These are phyloP conservation scores for Hyperopisus bebe DNA, from an alignment of 2,113 vertebrate genomes.

Conservation along the genomic window DNA sequence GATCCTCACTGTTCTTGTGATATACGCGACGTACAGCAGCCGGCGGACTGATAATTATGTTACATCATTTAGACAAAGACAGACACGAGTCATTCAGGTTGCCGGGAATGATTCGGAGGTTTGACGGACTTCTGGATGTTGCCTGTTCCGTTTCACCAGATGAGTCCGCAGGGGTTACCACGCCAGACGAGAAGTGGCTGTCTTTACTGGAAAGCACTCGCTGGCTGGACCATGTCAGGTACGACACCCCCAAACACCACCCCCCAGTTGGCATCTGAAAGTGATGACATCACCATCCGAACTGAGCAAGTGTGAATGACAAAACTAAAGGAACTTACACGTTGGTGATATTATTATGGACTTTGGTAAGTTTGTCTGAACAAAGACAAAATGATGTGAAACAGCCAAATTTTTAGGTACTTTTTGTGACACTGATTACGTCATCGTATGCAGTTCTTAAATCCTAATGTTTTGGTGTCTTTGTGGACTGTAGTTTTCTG, in stretches of 20 bases:
- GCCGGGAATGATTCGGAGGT: neutral
- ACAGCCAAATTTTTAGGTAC: neutral
- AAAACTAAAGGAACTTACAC: neutral
- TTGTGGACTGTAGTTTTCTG: neutral
- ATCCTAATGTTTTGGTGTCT: neutral
- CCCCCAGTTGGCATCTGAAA: neutral
- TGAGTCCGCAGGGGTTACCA: slow-evolving; percentile 59
- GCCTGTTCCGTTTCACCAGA: slow-evolving; percentile 50
- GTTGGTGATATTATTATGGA: neutral
- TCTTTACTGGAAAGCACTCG: slow-evolving; percentile 80
- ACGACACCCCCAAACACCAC: neutral
- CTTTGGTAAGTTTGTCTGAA: neutral
- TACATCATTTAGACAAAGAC: neutral
- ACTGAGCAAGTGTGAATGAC: neutral
- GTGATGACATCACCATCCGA: neutral
- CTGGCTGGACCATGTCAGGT: slow-evolving; percentile 86
- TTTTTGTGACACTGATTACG: neutral
- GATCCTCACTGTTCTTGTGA: neutral
- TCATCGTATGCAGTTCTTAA: neutral
- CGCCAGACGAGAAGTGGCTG: slow-evolving; percentile 85
- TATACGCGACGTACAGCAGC: neutral
- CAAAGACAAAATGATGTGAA: neutral
- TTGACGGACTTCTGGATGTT: neutral
- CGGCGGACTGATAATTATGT: neutral
- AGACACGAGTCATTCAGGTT: neutral